Evolutionary conservation across 2,888 invertebrate species (phyloP).

Genomic region (Rhagonycha lutea): DNA sequence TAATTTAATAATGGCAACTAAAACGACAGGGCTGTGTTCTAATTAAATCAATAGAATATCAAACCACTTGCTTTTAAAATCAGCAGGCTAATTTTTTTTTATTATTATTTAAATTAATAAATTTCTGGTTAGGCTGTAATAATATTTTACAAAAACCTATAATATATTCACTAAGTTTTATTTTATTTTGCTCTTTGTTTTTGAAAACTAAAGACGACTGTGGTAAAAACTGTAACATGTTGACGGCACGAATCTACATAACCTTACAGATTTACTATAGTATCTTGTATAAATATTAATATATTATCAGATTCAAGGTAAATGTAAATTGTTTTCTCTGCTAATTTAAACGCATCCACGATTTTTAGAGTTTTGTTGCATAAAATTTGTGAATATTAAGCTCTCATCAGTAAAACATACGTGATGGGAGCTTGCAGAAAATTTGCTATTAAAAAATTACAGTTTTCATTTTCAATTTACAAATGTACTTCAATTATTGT

Average conservation of each 20-base stretch:
- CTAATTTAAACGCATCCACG: background rate
- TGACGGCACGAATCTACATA: no score
- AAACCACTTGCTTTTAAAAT: constrained; percentile 25
- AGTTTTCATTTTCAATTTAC: background rate
- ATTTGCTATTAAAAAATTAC: background rate
- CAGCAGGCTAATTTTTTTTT: background rate
- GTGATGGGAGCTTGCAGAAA: background rate
- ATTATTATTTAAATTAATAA: background rate
- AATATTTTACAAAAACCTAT: no score
- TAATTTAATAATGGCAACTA: constrained; percentile 32
- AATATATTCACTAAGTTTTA: no score
- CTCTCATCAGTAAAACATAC: background rate
- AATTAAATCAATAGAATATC: constrained; percentile 33
- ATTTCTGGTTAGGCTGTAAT: background rate
- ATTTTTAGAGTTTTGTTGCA: background rate
- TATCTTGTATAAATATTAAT: background rate
- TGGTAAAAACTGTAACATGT: no score
- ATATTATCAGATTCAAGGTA: background rate
- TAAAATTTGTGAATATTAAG: background rate
- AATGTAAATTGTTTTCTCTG: background rate
- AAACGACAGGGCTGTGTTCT: constrained; percentile 28
- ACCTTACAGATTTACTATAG: no score
- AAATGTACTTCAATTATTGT: background rate
- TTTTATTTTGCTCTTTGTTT: no score
- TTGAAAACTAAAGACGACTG: no score